Conservation (phyloP, 2,113 vertebrate species). For the Pitta sordida region DNA sequence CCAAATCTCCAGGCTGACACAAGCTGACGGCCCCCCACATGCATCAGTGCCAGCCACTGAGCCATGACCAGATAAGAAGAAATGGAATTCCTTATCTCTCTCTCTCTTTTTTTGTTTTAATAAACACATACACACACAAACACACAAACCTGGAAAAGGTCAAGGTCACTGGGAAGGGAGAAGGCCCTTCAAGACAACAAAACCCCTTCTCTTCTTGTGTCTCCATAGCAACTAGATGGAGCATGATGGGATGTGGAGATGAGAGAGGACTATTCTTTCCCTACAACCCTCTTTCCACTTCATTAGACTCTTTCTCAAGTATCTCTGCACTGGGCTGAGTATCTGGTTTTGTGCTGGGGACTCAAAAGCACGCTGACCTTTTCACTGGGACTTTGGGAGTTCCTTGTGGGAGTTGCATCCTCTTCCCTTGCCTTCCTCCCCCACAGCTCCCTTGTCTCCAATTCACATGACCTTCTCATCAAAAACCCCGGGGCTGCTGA, state of each 20-base stretch:
- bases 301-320: constrained; percentile 81
- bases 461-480: constrained; percentile 61
- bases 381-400: constrained; percentile 50
- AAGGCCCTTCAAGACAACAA: constrained; percentile 72
- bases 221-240: constrained; percentile 76
- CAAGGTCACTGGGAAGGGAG: constrained; percentile 76
- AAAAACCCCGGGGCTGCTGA: constrained; percentile 38
- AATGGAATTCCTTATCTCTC: constrained; percentile 80
- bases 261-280: constrained; percentile 69
- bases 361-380: constrained; percentile 71
- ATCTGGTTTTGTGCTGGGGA: constrained; percentile 58
- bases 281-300: constrained; percentile 75
- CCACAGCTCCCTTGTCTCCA: constrained; percentile 26
- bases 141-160: constrained; percentile 71
- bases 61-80: constrained; percentile 77
- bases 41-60: constrained; percentile 64
- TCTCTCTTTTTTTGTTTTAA: neutral
- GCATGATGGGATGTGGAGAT: constrained; percentile 69
- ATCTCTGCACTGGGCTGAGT: constrained; percentile 66
- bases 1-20: constrained; percentile 52
- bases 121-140: neutral
- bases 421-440: constrained; percentile 30
- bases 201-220: constrained; percentile 60
- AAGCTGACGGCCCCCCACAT: constrained; percentile 40
- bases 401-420: constrained; percentile 49